phyloP scores from a whole-genome alignment of 2,113 vertebrate species.

The Beaufortia kweichowensis region DNA sequence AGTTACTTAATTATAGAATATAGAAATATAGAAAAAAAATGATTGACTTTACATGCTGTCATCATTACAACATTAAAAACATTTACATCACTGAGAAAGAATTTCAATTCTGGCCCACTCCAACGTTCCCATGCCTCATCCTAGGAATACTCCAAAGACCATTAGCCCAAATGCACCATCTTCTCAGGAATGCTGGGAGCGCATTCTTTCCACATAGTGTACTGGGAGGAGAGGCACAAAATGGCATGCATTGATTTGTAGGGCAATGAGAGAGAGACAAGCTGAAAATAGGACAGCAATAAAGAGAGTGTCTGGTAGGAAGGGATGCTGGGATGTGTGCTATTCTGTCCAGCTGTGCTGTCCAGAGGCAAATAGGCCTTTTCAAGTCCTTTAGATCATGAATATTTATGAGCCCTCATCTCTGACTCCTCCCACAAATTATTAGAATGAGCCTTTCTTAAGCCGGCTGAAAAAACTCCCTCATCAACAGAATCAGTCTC shows the following conservation, averaged over 20 bases:
- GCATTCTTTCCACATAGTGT: slow-evolving; percentile 62
- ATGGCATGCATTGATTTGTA: slow-evolving; percentile 55
- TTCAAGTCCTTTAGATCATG: background rate
- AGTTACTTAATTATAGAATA: background rate
- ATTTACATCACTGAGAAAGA: background rate
- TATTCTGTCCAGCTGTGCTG: slow-evolving; percentile 37
- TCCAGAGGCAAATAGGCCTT: slow-evolving; percentile 20
- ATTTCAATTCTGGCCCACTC: background rate
- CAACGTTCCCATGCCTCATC: background rate
- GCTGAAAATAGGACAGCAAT: slow-evolving; percentile 26
- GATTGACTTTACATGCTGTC: background rate
- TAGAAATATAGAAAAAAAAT: background rate
- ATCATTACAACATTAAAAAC: slow-evolving; percentile 4
- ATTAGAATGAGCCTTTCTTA: slow-evolving; percentile 31
- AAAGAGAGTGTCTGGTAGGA: slow-evolving; percentile 3
- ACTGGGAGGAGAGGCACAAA: slow-evolving; percentile 52
- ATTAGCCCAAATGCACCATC: slow-evolving; percentile 62
- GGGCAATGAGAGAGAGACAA: slow-evolving; percentile 41
- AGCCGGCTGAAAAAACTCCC: background rate
- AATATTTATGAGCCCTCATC: slow-evolving; percentile 29
- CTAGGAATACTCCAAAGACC: slow-evolving; percentile 54
- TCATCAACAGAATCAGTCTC: background rate
- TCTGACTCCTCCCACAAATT: background rate
- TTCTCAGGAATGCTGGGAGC: slow-evolving; percentile 66
- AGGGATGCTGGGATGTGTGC: slow-evolving; percentile 39